Conservation (phyloP, 2,888 invertebrate species). For the Papilio protenor region DNA sequence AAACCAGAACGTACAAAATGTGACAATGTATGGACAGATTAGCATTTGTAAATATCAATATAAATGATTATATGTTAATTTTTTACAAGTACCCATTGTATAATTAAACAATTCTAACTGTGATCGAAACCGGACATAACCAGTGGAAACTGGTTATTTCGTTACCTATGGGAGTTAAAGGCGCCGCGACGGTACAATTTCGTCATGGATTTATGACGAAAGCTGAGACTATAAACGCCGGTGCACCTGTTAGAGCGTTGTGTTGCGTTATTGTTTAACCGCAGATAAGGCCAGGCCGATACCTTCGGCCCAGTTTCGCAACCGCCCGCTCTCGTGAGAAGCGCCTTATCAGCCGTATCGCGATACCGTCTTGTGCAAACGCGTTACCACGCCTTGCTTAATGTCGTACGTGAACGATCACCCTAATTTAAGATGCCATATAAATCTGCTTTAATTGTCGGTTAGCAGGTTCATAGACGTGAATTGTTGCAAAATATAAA, state of each 20-base stretch:
- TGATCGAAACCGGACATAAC: neutral
- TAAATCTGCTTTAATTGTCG: neutral
- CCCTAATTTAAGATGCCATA: slow-evolving; percentile 5
- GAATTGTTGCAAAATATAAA: neutral
- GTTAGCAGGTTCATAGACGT: neutral
- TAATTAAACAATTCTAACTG: slow-evolving; percentile 12
- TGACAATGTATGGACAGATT: neutral
- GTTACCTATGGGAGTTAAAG: neutral
- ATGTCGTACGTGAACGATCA: slow-evolving; percentile 21
- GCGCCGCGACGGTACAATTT: slow-evolving; percentile 22
- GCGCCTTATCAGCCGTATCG: slow-evolving; percentile 51
- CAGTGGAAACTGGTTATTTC: slow-evolving; percentile 12
- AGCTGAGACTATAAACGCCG: slow-evolving; percentile 20
- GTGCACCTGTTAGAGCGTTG: slow-evolving; percentile 35
- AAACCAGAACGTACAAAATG: neutral
- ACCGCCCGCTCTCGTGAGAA: slow-evolving; percentile 50
- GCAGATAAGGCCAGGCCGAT: slow-evolving; percentile 41
- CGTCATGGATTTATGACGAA: slow-evolving; percentile 27
- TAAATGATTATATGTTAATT: neutral
- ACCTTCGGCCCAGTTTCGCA: slow-evolving; percentile 54
- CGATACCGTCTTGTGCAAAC: slow-evolving; percentile 54
- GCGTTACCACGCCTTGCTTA: slow-evolving; percentile 26
- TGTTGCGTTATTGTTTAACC: slow-evolving; percentile 42
- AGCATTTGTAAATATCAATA: neutral
- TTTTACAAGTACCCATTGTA: neutral